Conservation (phyloP, 37 sponge, comb jelly and placozoan species). For the Aphrocallistes beatrix region DNA sequence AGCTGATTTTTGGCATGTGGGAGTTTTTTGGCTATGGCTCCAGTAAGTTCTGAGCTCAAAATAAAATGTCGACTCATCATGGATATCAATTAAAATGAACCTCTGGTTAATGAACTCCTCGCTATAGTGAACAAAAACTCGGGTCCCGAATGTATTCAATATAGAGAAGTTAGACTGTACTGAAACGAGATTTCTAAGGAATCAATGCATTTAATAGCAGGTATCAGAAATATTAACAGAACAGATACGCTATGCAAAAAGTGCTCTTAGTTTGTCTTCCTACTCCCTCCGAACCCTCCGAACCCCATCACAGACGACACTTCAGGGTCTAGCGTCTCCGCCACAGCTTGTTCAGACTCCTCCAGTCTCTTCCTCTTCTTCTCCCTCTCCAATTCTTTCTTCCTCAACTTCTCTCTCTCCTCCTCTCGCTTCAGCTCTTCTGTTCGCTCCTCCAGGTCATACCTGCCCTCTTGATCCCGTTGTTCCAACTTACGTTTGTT, state of each 20-base stretch:
- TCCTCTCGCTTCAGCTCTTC: conserved; percentile 26
- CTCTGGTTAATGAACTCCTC: too few species aligned
- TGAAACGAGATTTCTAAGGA: too few species aligned
- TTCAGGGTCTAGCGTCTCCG: conserved; percentile 53
- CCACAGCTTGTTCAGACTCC: conserved; percentile 37
- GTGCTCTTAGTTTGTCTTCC: conserved; percentile 30
- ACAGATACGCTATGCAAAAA: background rate
- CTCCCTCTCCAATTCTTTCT: conserved; percentile 26
- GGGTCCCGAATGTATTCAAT: too few species aligned
- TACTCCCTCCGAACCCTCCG: conserved; percentile 73
- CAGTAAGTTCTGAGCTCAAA: too few species aligned
- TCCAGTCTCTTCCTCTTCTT: conserved; percentile 38
- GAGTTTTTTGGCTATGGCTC: too few species aligned
- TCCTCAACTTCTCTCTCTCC: conserved; percentile 39
- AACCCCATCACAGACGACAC: conserved; percentile 95
- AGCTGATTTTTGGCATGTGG: too few species aligned
- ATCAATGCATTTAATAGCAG: background rate
- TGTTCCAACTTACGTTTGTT: conserved; percentile 81
- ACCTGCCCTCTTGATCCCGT: conserved; percentile 32
- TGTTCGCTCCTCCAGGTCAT: conserved; percentile 20
- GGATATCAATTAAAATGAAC: too few species aligned
- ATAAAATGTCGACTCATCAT: too few species aligned
- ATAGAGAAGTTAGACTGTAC: too few species aligned
- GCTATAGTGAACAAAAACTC: too few species aligned
- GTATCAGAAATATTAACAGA: background rate